Base-by-base conservation (phyloP, 1,140 invertebrate species). In the Eriosoma lanigerum region DNA sequence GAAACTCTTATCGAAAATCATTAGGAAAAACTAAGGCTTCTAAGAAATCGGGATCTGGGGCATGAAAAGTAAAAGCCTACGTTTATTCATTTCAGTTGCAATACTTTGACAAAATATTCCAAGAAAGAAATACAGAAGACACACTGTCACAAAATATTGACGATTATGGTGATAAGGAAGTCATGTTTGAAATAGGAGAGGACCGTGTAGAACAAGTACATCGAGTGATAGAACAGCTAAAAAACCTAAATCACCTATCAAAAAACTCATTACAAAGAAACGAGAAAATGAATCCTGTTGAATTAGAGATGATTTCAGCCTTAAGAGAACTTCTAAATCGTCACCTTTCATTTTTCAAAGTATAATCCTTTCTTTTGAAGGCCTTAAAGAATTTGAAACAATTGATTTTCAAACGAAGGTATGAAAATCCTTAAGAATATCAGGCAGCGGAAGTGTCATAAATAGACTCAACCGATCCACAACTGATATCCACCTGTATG, bases 351-450 rank as follows among this genome's bases (percentile, higher is more conserved):
- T 48, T 72, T 72, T 72, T 72, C 26, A 64, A 64, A 64, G 62
- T 15, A 12, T 64, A 29, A 15, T 64, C 32, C 62, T 21, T 17
- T 64, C 32, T 29, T 15, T 64, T 29, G 32, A 64, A 64, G 24
- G 24, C 21, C 24, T 64, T 38, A 38, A 64, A 19, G 32, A 38
- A 17, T 1, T 17, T 38, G 24, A 64, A 0, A 64, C 32, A 38
- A 29, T 64, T 38, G 62, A 64, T 29, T 64, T 64, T 64, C 62
- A 64, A 64, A 64, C 24, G 62, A 21, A 29, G 32, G 62, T 64
- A 38, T 29, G 1, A 38, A 64, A 38, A 29, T 64, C 32, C 19
- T 29, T 64, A 29, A 64, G 62, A 64, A 64, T n/a, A 52, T 52
- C 50, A 52, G 50, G 50, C 17, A 52, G 50, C 50, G 50, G 50